Evolutionary conservation across 1,140 invertebrate species (phyloP).

Genomic region (Triops cancriformis): DNA sequence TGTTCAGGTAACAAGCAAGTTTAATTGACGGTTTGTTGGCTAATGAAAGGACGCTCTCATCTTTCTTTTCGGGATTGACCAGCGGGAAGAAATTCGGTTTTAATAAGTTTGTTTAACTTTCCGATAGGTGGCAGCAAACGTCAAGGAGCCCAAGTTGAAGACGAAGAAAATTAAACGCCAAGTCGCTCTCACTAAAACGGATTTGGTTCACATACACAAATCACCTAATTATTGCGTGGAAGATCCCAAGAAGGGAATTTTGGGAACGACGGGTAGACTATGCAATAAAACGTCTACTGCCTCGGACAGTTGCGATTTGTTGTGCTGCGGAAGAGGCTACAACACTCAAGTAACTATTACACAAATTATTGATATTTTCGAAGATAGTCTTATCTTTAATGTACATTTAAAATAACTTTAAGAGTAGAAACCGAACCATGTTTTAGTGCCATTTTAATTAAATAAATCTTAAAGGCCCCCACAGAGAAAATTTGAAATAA

Average conservation of each 20-base stretch:
- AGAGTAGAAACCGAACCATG: too few relatives aligned
- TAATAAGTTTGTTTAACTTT: neutral
- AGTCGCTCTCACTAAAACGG: constrained; percentile 39
- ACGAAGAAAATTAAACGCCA: constrained; percentile 33
- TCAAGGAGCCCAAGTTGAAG: constrained; percentile 19
- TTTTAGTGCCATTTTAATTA: too few relatives aligned
- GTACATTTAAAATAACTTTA: too few relatives aligned
- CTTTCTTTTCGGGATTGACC: constrained; percentile 14
- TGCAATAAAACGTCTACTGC: constrained; percentile 51
- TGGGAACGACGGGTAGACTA: constrained; percentile 50
- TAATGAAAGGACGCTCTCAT: too few relatives aligned
- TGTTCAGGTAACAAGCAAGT: constrained; percentile 37
- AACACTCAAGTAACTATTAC: constrained; percentile 43
- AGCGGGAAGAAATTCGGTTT: neutral
- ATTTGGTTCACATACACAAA: constrained; percentile 53
- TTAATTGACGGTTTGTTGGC: constrained; percentile 2
- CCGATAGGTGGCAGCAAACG: constrained; percentile 20
- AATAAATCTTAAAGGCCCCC: too few relatives aligned
- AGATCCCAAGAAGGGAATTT: constrained; percentile 48
- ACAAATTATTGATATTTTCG: too few relatives aligned
- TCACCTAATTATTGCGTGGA: constrained; percentile 56
- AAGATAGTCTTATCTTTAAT: too few relatives aligned
- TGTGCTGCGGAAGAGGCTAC: constrained; percentile 58
- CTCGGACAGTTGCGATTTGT: constrained; percentile 51
- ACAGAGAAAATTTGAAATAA: too few relatives aligned